Base-by-base conservation (phyloP, 2,888 invertebrate species). In the Stramonita haemastoma region DNA sequence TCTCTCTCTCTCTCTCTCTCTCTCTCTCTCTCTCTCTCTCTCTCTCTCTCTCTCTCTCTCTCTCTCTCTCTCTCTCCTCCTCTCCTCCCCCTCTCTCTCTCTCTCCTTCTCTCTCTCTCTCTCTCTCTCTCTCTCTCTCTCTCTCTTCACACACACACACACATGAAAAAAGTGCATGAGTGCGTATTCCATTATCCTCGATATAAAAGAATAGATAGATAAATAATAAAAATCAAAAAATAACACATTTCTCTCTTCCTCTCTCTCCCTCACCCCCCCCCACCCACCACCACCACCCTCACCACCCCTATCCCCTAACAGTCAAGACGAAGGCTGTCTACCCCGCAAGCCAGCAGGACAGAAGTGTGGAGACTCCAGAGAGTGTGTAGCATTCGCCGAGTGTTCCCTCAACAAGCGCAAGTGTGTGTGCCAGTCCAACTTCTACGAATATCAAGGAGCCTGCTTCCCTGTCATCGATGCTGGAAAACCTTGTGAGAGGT, bases 381-480 rank as follows among this genome's bases (percentile, higher is more conserved):
- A 91, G 81, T 91, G 91, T n/a, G 73, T 79, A 57, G 86, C 46
- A 4, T 86, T 79, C 29, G 83, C 83, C 19, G 87, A 87, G 36
- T 87, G 83, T 19, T 73, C 87, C 5, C 56, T 73, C 26, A 87
- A 66, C 56, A 87, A 90, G 70, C 56, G 73, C n/a, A 86, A 79
- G 79, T 91, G 91, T 66, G 89, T 73, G 0, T 91, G 91, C 56
- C 79, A 87, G 60, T 46, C 46, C 46, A 46, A 90, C 29, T 90
- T 90, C 86, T 91, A 89, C 83, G 84, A 89, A 46, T 87, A 90
- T 70, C 57, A 86, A n/a, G 89, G 87, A 8, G 70, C 85, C 32
- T 91, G 91, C 66, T 84, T 66, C 26, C 89, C 87, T 4, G 60
- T 89, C n/a, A 87, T 91, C 26, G 83, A 89, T 19, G 91, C 89